phyloP scores from a whole-genome alignment of 2,797 vertebrate genomes.

The Menidia menidia region DNA sequence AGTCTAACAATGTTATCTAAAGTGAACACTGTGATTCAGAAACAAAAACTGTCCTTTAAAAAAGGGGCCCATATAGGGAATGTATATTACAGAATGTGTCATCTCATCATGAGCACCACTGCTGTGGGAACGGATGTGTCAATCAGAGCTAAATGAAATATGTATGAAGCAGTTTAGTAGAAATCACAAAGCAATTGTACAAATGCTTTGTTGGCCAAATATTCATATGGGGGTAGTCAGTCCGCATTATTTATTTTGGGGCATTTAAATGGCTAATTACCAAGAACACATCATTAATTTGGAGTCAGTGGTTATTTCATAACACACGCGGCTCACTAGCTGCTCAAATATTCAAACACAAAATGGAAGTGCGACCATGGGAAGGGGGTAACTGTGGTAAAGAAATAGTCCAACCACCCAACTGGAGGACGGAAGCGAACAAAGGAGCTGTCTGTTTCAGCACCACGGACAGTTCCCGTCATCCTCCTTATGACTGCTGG shows the following conservation, averaged over 20 bases:
- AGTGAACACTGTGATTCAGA: slow-evolving; percentile 15
- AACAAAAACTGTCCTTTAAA: neutral
- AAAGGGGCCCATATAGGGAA: neutral
- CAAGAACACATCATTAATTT: neutral
- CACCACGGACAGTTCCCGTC: slow-evolving; percentile 75
- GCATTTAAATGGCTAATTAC: neutral
- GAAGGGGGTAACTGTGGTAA: slow-evolving; percentile 19
- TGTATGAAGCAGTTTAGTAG: slow-evolving; percentile 5
- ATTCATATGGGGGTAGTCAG: slow-evolving; percentile 1
- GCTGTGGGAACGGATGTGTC: neutral
- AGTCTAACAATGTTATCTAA: slow-evolving; percentile 9
- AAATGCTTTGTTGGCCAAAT: neutral
- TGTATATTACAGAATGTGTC: neutral
- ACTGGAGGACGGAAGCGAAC: slow-evolving; percentile 47
- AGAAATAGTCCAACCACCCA: slow-evolving; percentile 33
- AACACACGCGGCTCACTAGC: neutral
- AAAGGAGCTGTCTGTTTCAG: slow-evolving; percentile 70
- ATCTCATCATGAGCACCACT: slow-evolving; percentile 3
- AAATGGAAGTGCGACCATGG: slow-evolving; percentile 7
- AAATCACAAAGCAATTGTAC: neutral
- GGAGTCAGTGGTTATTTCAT: neutral
- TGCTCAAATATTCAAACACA: slow-evolving; percentile 16
- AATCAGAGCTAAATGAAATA: slow-evolving; percentile 15
- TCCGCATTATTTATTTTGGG: neutral
- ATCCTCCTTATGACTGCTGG: slow-evolving; percentile 46